Percentiles rank a stretch among this genome's conserved stretches.
Conservation (phyloP, 2,797 vertebrate species). For the Scleropages formosus region DNA sequence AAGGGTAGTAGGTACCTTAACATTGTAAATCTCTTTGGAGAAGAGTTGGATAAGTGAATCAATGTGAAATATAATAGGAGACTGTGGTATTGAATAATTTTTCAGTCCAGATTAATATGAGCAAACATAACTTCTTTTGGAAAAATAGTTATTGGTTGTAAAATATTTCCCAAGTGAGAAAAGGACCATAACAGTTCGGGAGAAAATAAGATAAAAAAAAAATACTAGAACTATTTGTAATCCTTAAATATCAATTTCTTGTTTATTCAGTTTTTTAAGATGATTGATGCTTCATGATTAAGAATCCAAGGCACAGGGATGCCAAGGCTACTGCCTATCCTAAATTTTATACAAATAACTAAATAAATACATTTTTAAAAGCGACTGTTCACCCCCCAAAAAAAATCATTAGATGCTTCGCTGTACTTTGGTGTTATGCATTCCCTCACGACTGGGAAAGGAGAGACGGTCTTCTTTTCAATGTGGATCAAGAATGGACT, state of each 20-base stretch:
- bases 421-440: background rate
- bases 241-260: background rate
- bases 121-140: too few species aligned
- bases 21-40: too few species aligned
- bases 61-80: too few species aligned
- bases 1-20: too few species aligned
- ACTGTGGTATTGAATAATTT: too few species aligned
- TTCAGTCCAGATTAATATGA: too few species aligned
- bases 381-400: background rate
- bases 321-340: background rate
- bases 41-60: too few species aligned
- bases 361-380: background rate
- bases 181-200: slow-evolving; percentile 12
- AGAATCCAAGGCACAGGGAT: background rate
- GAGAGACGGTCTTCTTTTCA: background rate
- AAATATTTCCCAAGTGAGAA: slow-evolving; percentile 10
- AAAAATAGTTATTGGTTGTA: background rate
- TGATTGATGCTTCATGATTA: background rate
- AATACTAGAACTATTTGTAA: background rate
- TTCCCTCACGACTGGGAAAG: slow-evolving; percentile 5
- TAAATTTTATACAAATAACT: background rate
- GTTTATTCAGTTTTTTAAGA: background rate
- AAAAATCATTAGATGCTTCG: background rate
- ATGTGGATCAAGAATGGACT: background rate
- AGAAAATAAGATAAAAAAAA: background rate